phyloP scores from a whole-genome alignment of 2,888 invertebrate species.

The Amorpha juglandis region DNA sequence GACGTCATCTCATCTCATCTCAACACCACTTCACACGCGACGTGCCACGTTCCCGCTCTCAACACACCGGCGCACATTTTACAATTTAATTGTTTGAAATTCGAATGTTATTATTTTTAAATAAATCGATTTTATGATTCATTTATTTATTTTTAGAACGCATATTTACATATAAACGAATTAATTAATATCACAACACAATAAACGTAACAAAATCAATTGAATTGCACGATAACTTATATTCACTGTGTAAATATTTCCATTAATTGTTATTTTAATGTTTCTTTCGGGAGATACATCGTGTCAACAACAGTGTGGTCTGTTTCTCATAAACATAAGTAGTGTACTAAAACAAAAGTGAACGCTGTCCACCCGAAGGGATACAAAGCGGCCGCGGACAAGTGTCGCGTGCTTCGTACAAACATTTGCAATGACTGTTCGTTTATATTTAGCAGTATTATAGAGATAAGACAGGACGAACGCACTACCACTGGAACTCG shows the following conservation, averaged over 20 bases:
- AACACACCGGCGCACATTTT: background rate
- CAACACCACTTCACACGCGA: slow-evolving; percentile 29
- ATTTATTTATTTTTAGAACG: background rate
- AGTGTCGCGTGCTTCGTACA: background rate
- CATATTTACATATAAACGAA: background rate
- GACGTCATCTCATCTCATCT: slow-evolving; percentile 59
- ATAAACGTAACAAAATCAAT: background rate
- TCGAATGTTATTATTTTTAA: background rate
- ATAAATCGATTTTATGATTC: no score
- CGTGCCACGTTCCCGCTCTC: slow-evolving; percentile 29
- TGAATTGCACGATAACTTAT: background rate
- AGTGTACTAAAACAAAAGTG: slow-evolving; percentile 29
- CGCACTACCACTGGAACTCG: slow-evolving; percentile 39
- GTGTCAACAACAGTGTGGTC: slow-evolving; percentile 15
- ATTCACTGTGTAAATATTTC: background rate
- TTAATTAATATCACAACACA: no score
- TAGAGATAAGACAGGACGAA: slow-evolving; percentile 38
- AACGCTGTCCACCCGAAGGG: slow-evolving; percentile 20
- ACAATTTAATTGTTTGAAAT: background rate
- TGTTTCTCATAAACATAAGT: slow-evolving; percentile 27
- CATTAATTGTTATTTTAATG: background rate
- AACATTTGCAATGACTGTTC: slow-evolving; percentile 11
- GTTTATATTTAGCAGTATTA: slow-evolving; percentile 41
- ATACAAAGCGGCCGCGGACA: slow-evolving; percentile 2
- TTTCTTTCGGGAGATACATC: slow-evolving; percentile 25